Percentiles rank a stretch among this genome's conserved stretches.
These are phyloP conservation scores for Rhinella marina DNA, from an alignment of 2,797 vertebrate genomes.

Conservation along the genomic window DNA sequence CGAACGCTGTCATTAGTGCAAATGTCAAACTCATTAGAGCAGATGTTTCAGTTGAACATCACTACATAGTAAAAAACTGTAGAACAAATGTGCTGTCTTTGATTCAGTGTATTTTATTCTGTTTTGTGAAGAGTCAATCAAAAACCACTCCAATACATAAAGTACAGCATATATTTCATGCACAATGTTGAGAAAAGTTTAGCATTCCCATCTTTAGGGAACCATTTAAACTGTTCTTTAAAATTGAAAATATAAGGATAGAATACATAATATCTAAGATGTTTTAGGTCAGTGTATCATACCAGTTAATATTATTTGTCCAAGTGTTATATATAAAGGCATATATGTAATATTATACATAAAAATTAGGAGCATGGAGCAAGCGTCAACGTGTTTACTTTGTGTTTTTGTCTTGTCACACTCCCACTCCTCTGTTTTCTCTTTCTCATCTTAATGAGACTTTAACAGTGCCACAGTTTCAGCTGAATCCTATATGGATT, in stretches of 20 bases:
- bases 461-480: no score
- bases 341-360: no score
- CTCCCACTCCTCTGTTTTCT: no score
- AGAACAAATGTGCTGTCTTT: conserved; percentile 65
- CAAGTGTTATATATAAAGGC: no score
- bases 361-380: no score
- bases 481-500: no score
- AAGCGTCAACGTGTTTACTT: no score
- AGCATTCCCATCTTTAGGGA: background rate
- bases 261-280: background rate
- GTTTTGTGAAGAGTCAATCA: conserved; percentile 19
- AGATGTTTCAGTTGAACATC: conserved; percentile 70
- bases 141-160: background rate
- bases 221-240: background rate
- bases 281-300: background rate
- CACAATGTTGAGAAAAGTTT: conserved; percentile 7
- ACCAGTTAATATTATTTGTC: no score
- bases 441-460: no score
- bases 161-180: background rate
- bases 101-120: conserved; percentile 58
- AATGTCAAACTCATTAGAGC: conserved; percentile 73
- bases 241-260: background rate
- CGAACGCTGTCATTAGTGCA: conserved; percentile 68
- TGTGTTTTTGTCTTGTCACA: no score
- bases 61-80: conserved; percentile 68